Base-by-base conservation (phyloP, 2,113 vertebrate species). In the Solea senegalensis region DNA sequence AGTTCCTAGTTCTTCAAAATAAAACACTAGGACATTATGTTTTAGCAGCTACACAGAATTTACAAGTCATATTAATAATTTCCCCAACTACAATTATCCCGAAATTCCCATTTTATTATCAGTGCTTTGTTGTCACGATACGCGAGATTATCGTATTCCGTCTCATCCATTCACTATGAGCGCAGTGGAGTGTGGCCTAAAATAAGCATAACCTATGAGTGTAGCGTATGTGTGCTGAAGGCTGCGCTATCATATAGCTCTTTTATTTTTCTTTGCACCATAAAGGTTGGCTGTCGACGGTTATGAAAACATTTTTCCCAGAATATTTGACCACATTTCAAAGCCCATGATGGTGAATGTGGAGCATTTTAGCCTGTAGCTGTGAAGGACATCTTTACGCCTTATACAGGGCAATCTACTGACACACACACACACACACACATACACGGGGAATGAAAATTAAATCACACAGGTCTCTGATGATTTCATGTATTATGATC, bases 351-450 rank as follows among this genome's bases (percentile, higher is more conserved):
- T 64, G 65, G 60, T 65, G 77, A 72, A 62, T 74, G 71, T 74
- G 28, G 65, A 26, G 45, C 45, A 12, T 13, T 8, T 3, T 27
- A 26, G 51, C 8, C 51, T 26, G 16, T 5, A 15, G 58, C 40
- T 70, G 21, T 85, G 89, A 90, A 89, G 89, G 87, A 12, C 88
- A 91, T 82, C 63, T 53, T 51, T 58, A 49, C 51, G 10, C 21
- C 11, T 13, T 50, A 62, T 16, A 56, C 7, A 41, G 46, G 72
- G 16, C 65, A 6, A 28, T 5, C 9, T 50, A 15, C 9, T 12
- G 0, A 51, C 27, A 16, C 10, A 8, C 21, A 1, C 26, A 15
- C 48, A 5, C 34, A 34, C 34, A 34, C 34, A 34, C 34, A 34
- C 34, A 34, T 6, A 34, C 34, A 34, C 34, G 5, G 34, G 34